Base-by-base conservation (phyloP, 2,888 invertebrate species). In the Phrixothrix hirtus region DNA sequence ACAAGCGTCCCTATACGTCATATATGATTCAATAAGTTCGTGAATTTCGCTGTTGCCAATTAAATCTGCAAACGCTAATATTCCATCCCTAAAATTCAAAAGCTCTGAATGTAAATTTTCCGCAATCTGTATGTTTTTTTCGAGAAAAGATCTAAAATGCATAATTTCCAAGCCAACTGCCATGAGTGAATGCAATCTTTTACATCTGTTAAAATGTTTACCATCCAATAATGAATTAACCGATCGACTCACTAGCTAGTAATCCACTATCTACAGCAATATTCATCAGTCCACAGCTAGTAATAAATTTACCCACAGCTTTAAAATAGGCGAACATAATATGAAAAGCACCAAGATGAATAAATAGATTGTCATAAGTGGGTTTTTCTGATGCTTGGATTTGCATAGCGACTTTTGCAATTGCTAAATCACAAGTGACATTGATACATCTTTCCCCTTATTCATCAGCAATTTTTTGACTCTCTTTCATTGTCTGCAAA, bases 161-260 rank as follows among this genome's bases (percentile, higher is more conserved):
- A 35, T 2, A 2, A 35, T 35, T 13, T 35, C 35, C 2, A 35
- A 13, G 2, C 35, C 12, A 4, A 35, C 1, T 14, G 56, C 29
- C 38, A 60, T 43, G 2, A 64, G 17, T 21, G 56, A 51, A 47
- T 64, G 61, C 11, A 64, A 26, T 39, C 64, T 14, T 47, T 65
- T 68, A 43, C 66, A 67, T 14, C 65, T 44, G 17, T 66, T 68
- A 31, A 65, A 69, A 49, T 67, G 63, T 53, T 63, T 68, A 4
- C 66, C 63, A 2, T 16, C 30, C 2, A 65, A 5, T 52, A 68
- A 64, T 1, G 47, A 32, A 12, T 46, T 55, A 1, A 66, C 55
- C n/a, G 66, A 66, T 27, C 61, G n/a, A n/a, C 66, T n/a, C 65
- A 51, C 21, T 57, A 5, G 65, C 65, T 6, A 68, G 27, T 11